phyloP scores from a whole-genome alignment of 1,140 invertebrate species.

The Panagrolaimus sp. region DNA sequence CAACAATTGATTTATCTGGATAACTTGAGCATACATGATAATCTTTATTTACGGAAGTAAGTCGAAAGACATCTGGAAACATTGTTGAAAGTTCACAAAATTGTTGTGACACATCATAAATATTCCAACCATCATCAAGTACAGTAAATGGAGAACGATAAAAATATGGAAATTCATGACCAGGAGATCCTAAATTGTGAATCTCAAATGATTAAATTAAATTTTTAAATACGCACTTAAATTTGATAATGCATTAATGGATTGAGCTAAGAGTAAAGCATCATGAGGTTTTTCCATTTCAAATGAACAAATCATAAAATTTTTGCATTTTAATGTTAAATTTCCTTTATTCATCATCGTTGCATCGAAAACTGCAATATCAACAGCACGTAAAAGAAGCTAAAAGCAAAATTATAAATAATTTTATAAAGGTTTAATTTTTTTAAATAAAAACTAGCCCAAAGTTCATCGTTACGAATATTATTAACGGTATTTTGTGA shows the following conservation, averaged over 20 bases:
- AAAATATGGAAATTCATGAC: slow-evolving; percentile 84
- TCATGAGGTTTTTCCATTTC: slow-evolving; percentile 78
- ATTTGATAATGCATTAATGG: slow-evolving; percentile 70
- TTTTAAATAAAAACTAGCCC: slow-evolving; percentile 67
- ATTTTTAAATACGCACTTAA: slow-evolving; percentile 23
- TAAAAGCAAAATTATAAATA: slow-evolving; percentile 60
- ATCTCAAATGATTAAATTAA: slow-evolving; percentile 20
- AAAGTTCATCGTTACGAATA: slow-evolving; percentile 72
- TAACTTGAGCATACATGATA: slow-evolving; percentile 71
- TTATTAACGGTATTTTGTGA: slow-evolving; percentile 10
- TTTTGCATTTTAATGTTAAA: slow-evolving; percentile 91
- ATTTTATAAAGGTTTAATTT: slow-evolving; percentile 19
- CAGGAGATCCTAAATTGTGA: slow-evolving; percentile 65
- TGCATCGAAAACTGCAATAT: slow-evolving; percentile 73
- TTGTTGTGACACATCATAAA: slow-evolving; percentile 78
- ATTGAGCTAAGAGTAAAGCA: slow-evolving; percentile 75
- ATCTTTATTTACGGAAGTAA: slow-evolving; percentile 84
- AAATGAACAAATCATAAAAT: slow-evolving; percentile 80
- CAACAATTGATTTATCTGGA: slow-evolving; percentile 78
- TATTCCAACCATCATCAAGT: slow-evolving; percentile 88
- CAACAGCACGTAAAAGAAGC: slow-evolving; percentile 87
- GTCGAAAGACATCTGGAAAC: slow-evolving; percentile 79
- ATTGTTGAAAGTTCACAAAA: slow-evolving; percentile 72
- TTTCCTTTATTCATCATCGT: slow-evolving; percentile 66
- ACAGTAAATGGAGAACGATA: slow-evolving; percentile 81